Evolutionary conservation across 2,888 invertebrate species (phyloP).

Genomic region (Tiphia femorata): DNA sequence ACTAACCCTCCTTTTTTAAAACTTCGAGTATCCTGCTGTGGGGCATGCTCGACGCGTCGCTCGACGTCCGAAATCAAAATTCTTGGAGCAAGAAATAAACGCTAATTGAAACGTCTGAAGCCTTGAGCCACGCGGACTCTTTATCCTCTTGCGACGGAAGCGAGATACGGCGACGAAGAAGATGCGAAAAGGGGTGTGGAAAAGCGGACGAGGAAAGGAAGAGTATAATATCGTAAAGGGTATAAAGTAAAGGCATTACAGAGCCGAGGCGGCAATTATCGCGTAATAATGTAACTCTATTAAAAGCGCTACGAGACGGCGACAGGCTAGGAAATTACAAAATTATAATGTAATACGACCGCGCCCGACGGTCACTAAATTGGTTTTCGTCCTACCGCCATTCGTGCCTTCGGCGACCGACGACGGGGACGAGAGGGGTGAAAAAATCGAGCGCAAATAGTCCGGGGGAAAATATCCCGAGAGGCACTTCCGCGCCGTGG

Average conservation of each 20-base stretch:
- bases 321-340: conserved; percentile 47
- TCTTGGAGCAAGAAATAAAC: conserved; percentile 25
- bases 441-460: too few species aligned
- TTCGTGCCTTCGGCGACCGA: too few species aligned
- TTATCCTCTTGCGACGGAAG: conserved; percentile 11
- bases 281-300: conserved; percentile 50
- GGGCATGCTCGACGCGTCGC: too few species aligned
- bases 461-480: too few species aligned
- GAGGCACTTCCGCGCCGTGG: too few species aligned
- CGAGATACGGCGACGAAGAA: not conserved
- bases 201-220: not conserved
- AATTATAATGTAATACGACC: conserved; percentile 47
- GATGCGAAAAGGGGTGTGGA: conserved; percentile 13
- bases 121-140: conserved; percentile 5
- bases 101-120: conserved; percentile 46
- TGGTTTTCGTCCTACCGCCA: conserved; percentile 21
- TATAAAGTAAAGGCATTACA: conserved; percentile 33
- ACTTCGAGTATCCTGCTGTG: too few species aligned
- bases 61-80: conserved; percentile 13
- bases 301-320: conserved; percentile 36
- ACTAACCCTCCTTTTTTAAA: too few species aligned
- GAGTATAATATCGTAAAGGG: conserved; percentile 28
- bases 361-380: conserved; percentile 22
- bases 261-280: conserved; percentile 45
- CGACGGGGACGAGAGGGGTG: too few species aligned